Percentiles rank a stretch among this genome's conserved stretches.
Conservation (phyloP, 2,113 vertebrate species). For the Spilogale gracilis region DNA sequence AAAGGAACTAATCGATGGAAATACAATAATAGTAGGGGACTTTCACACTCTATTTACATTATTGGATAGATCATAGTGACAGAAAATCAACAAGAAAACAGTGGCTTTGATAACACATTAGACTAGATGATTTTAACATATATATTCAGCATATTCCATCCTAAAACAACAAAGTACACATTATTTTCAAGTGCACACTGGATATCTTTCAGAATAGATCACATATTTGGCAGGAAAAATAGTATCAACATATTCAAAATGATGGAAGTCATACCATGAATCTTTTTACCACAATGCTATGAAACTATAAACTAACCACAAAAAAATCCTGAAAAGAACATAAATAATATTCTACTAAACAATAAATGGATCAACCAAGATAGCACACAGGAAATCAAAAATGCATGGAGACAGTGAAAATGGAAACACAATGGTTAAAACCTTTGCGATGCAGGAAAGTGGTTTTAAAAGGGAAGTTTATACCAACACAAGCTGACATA, state of each 20-base stretch:
- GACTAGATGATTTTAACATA: not conserved
- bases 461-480: not conserved
- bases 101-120: not conserved
- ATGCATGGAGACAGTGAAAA: not conserved
- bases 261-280: not conserved
- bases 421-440: not conserved
- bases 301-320: not conserved
- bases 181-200: not conserved
- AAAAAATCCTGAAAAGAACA: not conserved
- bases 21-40: not conserved
- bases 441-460: not conserved
- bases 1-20: not conserved
- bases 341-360: not conserved
- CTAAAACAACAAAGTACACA: not conserved
- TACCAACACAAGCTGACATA: not conserved
- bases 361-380: not conserved
- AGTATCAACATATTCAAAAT: not conserved
- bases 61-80: not conserved
- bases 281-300: not conserved
- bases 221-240: not conserved
- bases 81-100: not conserved
- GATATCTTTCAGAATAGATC: not conserved
- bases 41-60: not conserved
- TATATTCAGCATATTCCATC: not conserved
- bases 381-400: not conserved